Base-by-base conservation (phyloP, 92 coral and sea anemone genomes). In the Phymanthus crucifer region DNA sequence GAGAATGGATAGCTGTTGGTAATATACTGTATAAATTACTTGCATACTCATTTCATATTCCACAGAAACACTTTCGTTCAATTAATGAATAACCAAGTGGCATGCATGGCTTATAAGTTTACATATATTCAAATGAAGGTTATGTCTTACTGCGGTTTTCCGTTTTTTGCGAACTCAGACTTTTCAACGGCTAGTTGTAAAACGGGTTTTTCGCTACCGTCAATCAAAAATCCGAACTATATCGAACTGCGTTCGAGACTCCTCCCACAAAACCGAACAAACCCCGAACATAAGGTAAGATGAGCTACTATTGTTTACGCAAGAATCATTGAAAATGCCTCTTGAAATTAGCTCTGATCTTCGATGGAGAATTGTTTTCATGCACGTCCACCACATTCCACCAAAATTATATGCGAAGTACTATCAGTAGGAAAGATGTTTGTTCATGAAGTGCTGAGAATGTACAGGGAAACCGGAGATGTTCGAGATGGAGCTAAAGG, bases 1-100 rank as follows among this genome's bases (percentile, higher is more conserved):
- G 81, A 9, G 86, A 86, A 70, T 86, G 90, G 83, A 48, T 74
- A 29, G 40, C 64, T 66, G 79, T 86, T 81, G 90, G 90, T 82
- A 82, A 75, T 58, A 1, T 56, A 18, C 40, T 21, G 32, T 32
- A n/a, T n/a, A n/a, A n/a, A 26, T 37, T 32, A 33, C n/a, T 21
- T 46, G 38, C 32, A 19, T 7, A 18, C 47, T 27, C 48, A 48
- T 6, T 48, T 43, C 35, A 46, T 54, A 17, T 33, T 65, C 37
- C 0, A 52, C 50, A 45, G 50, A n/a, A 43, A 43, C 13, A 43
- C 48, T 43, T 43, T 43, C 48, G 13, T 43, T 43, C 48, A 5
- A 43, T 43, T 43, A 43, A 43, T 43, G 48, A 43, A 43, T 6
- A 43, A n/a, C n/a, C n/a, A n/a, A n/a, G n/a, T n/a, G n/a, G n/a